Conservation (phyloP, 2,797 vertebrate genomes). For the Molossus molossus region DNA sequence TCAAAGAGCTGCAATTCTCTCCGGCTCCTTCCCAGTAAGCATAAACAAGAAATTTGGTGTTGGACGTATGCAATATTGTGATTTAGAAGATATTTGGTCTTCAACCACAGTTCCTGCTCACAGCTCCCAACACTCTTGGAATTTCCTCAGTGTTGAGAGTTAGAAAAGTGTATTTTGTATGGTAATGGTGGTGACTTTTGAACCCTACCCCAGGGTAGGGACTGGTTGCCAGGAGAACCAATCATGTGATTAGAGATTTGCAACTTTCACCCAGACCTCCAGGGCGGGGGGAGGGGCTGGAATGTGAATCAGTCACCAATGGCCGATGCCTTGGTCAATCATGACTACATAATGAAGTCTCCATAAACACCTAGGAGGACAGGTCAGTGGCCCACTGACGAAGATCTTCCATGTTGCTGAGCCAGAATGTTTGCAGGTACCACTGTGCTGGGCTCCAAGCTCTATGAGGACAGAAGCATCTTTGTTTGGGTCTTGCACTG, state of each 20-base stretch:
- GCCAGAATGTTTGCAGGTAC: too few relatives aligned
- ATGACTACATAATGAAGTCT: not conserved
- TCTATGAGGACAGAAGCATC: not conserved
- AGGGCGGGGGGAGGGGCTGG: not conserved
- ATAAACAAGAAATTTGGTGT: slow-evolving; percentile 41
- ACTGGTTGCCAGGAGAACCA: not conserved
- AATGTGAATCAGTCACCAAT: not conserved
- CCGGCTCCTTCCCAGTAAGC: not conserved
- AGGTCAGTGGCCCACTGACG: not conserved
- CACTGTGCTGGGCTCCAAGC: not conserved
- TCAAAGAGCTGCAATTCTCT: slow-evolving; percentile 31
- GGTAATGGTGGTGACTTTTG: not conserved
- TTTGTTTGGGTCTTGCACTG: not conserved
- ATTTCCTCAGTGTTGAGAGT: too few relatives aligned
- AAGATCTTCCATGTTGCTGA: not conserved
- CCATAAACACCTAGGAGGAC: not conserved
- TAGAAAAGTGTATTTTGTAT: not conserved
- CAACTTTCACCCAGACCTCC: not conserved
- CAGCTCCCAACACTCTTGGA: too few relatives aligned
- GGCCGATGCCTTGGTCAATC: not conserved
- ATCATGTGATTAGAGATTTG: not conserved
- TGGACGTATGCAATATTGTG: not conserved
- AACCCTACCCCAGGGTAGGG: not conserved
- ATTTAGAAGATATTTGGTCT: not conserved
- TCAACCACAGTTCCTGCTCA: not conserved